Evolutionary conservation across 2,888 invertebrate genomes (phyloP), one percentile per base, ranked within the genome.

Genomic region (Archips xylosteana): DNA sequence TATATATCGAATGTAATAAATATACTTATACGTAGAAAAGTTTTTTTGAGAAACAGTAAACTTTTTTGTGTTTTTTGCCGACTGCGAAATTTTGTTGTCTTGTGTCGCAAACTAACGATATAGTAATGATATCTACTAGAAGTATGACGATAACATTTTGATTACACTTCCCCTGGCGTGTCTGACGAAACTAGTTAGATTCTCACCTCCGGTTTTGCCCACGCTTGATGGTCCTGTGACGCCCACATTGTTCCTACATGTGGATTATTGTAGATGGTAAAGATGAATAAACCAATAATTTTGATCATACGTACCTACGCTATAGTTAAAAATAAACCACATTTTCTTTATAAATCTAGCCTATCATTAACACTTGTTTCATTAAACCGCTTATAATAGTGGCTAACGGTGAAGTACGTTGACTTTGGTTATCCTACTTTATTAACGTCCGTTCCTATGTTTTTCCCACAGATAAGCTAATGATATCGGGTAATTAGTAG

Each of bases 191-290:
- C 47, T 63, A 63, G 78, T 76, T 75, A 79, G 83, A 82, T 77
- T 79, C 74, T 76, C 77, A 70, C 82, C 81, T 84, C 88, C 83
- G 83, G 88, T 87, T 87, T 83, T 81, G 85, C 92, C 91, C 86
- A 91, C 91, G 88, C 89, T 77, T 64, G 65, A 54, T 32, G 47
- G 70, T 67, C 70, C 63, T 66, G 36, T 54, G 64, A 77, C 77
- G 71, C 77, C 75, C 65, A 69, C 65, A 36, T 15, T 39, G 4
- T 49, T n/a, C n/a, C 5, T 57, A 13, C 39, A 36, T 32, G 59
- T 59, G 45, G 32, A 42, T 69, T 9, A 61, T 42, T 32, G 59
- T 59, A 42, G 32, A 42, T 69, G 5, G 60, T 59, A 36, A 63
- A 49, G 42, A 68, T 61, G 62, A 63, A 63, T 47, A 42, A 72